Evolutionary conservation across 2,888 invertebrate genomes (phyloP).

Genomic region (Drosophila neotestacea): DNA sequence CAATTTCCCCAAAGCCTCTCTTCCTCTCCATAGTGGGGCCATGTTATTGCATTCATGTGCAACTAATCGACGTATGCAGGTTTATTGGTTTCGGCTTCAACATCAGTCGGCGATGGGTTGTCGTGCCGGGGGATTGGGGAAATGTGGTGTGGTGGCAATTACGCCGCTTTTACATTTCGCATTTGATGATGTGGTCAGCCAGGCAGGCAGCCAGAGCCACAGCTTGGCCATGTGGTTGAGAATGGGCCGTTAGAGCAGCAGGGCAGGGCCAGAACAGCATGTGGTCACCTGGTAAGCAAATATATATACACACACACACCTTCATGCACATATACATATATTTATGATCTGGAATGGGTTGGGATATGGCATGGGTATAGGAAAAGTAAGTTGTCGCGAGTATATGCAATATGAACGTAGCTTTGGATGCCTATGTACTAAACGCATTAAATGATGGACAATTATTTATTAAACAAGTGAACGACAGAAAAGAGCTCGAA

Average conservation of each 20-base stretch:
- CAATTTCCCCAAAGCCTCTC: neutral
- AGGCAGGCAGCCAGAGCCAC: slow-evolving; percentile 33
- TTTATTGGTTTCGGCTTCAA: slow-evolving; percentile 69
- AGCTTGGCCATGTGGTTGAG: slow-evolving; percentile 64
- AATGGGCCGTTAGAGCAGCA: slow-evolving; percentile 62
- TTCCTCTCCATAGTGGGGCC: neutral
- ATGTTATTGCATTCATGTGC: slow-evolving; percentile 66
- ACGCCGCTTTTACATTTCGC: slow-evolving; percentile 68
- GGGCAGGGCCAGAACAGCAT: slow-evolving; percentile 55
- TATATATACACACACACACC: slow-evolving; percentile 8
- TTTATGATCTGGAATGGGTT: slow-evolving; percentile 18
- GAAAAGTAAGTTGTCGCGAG: slow-evolving; percentile 9
- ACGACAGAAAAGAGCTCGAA: slow-evolving; percentile 29
- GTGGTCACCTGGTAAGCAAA: slow-evolving; percentile 62
- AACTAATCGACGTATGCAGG: slow-evolving; percentile 75
- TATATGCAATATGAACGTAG: slow-evolving; percentile 55
- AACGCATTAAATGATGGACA: slow-evolving; percentile 63
- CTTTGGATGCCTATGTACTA: slow-evolving; percentile 63
- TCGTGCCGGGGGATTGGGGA: slow-evolving; percentile 17
- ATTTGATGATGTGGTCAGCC: slow-evolving; percentile 72
- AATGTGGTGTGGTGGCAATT: slow-evolving; percentile 63
- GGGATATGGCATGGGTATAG: slow-evolving; percentile 13
- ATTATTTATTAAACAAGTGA: slow-evolving; percentile 71
- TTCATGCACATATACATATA: neutral
- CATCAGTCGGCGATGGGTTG: slow-evolving; percentile 21